Evolutionary conservation across 2,888 invertebrate species (phyloP), one percentile per base, ranked within the genome.

Genomic region (Ganaspis brasiliensis): DNA sequence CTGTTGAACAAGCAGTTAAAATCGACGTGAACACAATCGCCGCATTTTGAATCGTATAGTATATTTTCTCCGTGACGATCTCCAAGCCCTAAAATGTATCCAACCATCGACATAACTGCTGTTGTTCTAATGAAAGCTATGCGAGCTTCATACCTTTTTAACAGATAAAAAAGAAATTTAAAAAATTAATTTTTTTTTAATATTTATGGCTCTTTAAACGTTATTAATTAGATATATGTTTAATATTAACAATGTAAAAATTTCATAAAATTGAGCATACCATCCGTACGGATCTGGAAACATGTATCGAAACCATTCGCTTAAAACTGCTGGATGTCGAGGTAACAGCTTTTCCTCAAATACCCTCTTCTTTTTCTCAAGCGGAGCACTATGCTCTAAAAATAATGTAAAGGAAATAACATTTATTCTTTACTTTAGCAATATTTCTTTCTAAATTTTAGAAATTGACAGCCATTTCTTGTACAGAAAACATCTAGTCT

Each of bases 51-150:
- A 92, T 99, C 99, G 83, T 99, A 94, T 8, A 98, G 93, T 87
- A 99, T 97, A 91, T 99, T 99, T 92, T 99, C 98, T 31, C 98
- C 98, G 89, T 99, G 98, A 14, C 99, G 94, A 92, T 99, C 99
- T 12, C 99, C 99, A 14, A 99, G 93, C 0, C 98, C 98, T 74
- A 98, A 93, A 85, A 98, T 96, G 88, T 97, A 98, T 71, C 98
- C 98, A 77, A 98, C 97, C 94, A 99, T 98, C 0, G 98, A 98
- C 96, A 99, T 99, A 0, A 99, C 99, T 12, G 99, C 99, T 1
- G 97, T 95, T 0, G 99, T 98, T 82, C 98, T 94, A 72, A 97
- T 96, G 89, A 97, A 99, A 0, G 97, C 95, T 14, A 96, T 95
- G 79, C 99, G 93, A 0, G 99, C 98, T 87, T 96, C 95, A 90